Base-by-base conservation (phyloP, 2,888 invertebrate genomes). In the Caenorhabditis sinica region DNA sequence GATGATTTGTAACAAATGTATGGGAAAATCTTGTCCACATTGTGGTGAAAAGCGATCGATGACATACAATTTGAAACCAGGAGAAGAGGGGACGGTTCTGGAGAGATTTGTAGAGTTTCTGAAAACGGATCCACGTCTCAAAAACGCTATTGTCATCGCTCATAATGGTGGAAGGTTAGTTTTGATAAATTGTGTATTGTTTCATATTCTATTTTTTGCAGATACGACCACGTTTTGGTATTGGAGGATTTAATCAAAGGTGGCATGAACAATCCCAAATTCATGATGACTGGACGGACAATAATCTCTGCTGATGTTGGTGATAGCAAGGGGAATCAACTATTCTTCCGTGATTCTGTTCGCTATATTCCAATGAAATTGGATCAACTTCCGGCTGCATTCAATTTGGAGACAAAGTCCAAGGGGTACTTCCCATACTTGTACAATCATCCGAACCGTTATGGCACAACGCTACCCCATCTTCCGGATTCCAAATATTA, bases 131-230 rank as follows among this genome's bases (percentile, higher is more conserved):
- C 33, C 17, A 36, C 28, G 68, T 8, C 49, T n/a, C 49, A 28
- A n/a, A 13, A 60, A 65, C 17, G 63, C 45, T 2, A 30, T 30
- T 13, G 1, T 66, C 4, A n/a, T 33, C 2, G 69, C 69, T 3
- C 66, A 66, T 45, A 68, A 68, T 33, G 68, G 68, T 15, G 68
- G 51, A 13, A 15, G 36, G 60, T 60, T 15, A 33, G 33, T 5
- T 33, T 4, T 2, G 9, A 25, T 23, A 23, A 53, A 9, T 53
- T 60, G 13, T 15, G 4, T 4, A n/a, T 33, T 17, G 9, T 28
- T 6, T n/a, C n/a, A n/a, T n/a, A n/a, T 5, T 25, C 33, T 60
- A 1, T 11, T 33, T n/a, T 60, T 33, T 33, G 11, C 33, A 66
- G 66, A 3, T 68, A 68, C 17, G 68, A 68, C 36, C 68, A 68